Conservation (phyloP, 1,140 invertebrate genomes). For the Hermetia illucens region DNA sequence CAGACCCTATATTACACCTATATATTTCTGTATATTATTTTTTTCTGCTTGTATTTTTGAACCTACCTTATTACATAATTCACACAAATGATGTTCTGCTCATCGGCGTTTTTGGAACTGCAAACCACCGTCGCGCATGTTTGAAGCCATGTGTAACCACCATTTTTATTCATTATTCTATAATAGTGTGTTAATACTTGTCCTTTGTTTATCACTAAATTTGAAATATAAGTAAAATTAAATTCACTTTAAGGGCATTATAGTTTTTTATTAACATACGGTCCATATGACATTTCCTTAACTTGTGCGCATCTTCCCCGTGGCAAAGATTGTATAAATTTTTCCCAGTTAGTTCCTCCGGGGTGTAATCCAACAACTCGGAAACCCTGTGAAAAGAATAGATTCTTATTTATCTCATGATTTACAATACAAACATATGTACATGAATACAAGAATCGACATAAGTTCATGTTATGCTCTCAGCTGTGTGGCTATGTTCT, state of each 20-base stretch:
- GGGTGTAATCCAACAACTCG: constrained; percentile 81
- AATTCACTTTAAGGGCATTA: not conserved
- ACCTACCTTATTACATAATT: constrained; percentile 60
- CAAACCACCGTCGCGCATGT: constrained; percentile 93
- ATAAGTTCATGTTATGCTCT: too few species aligned
- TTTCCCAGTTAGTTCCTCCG: constrained; percentile 86
- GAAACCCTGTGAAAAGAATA: constrained; percentile 52
- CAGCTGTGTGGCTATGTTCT: too few species aligned
- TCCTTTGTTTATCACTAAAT: constrained; percentile 86
- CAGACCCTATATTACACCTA: not conserved
- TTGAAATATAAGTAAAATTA: constrained; percentile 23
- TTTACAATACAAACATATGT: too few species aligned
- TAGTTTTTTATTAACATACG: constrained; percentile 52
- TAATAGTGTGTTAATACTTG: constrained; percentile 94
- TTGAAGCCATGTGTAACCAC: constrained; percentile 92
- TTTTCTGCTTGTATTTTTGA: not conserved
- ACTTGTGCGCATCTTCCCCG: constrained; percentile 83
- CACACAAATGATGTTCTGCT: constrained; percentile 91
- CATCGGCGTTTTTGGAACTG: constrained; percentile 86
- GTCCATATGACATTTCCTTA: constrained; percentile 85
- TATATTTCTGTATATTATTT: constrained; percentile 43
- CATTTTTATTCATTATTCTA: constrained; percentile 87
- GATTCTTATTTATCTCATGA: too few species aligned
- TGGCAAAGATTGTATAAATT: constrained; percentile 90
- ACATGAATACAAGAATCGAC: too few species aligned